Evolutionary conservation across 2,888 invertebrate genomes (phyloP).

Genomic region (Saturnia pavonia): DNA sequence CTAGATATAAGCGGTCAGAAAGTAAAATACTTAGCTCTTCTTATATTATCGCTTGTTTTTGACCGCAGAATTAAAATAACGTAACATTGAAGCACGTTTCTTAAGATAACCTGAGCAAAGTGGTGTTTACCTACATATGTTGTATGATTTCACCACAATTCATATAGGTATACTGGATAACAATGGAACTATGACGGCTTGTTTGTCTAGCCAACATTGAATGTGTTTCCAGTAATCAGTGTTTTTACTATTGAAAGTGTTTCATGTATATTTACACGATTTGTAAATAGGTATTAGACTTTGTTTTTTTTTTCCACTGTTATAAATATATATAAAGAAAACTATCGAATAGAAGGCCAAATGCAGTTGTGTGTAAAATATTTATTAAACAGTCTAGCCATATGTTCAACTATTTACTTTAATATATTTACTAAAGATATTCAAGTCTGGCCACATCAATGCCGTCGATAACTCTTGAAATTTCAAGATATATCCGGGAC

Average conservation of each 20-base stretch:
- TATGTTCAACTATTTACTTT: conserved; percentile 10
- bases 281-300: background rate
- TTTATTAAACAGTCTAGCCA: background rate
- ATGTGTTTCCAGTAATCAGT: conserved; percentile 22
- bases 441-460: background rate
- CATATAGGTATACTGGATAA: conserved; percentile 16
- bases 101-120: conserved; percentile 18
- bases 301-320: background rate
- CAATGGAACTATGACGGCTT: conserved; percentile 24
- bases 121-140: conserved; percentile 16
- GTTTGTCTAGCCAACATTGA: conserved; percentile 22
- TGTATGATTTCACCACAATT: conserved; percentile 21
- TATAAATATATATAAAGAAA: background rate
- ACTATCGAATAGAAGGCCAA: background rate
- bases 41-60: background rate
- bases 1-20: background rate
- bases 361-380: background rate
- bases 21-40: background rate
- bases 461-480: background rate
- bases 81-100: conserved; percentile 18
- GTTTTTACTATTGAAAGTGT: conserved; percentile 16
- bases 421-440: conserved; percentile 6
- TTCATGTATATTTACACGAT: conserved; percentile 3
- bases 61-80: background rate
- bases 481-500: background rate